These are phyloP conservation scores for Plagodis pulveraria DNA, from an alignment of 2,888 invertebrate species.

Conservation along the genomic window DNA sequence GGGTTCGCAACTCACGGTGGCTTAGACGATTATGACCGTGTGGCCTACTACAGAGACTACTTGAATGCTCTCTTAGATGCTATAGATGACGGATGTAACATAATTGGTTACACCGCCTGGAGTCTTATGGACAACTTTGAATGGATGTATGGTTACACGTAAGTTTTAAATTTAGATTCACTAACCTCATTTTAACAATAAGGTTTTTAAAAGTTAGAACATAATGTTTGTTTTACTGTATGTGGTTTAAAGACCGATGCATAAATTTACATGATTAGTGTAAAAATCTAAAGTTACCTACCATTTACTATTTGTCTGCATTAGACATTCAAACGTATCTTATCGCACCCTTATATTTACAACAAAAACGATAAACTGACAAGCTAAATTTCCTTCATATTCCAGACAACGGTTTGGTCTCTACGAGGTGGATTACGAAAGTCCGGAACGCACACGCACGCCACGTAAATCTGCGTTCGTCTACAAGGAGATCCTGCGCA, in stretches of 20 bases:
- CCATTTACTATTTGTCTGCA: too few species aligned
- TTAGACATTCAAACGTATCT: too few species aligned
- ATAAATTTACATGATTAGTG: too few species aligned
- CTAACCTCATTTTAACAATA: too few species aligned
- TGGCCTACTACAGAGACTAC: constrained; percentile 63
- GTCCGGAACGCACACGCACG: constrained; percentile 83
- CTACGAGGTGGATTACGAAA: constrained; percentile 86
- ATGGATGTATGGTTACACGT: constrained; percentile 83
- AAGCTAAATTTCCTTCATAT: constrained; percentile 4
- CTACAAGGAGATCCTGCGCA: constrained; percentile 77
- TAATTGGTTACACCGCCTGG: constrained; percentile 83
- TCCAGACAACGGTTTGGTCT: constrained; percentile 86
- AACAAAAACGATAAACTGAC: too few species aligned
- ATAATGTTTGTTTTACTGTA: too few species aligned
- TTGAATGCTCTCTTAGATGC: constrained; percentile 68
- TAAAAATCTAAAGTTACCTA: too few species aligned
- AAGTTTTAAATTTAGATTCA: constrained; percentile 40
- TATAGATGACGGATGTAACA: constrained; percentile 67
- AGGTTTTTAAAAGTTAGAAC: too few species aligned
- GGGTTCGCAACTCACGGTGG: constrained; percentile 61
- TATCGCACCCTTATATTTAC: too few species aligned
- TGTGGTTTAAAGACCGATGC: too few species aligned
- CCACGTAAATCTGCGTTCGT: constrained; percentile 85
- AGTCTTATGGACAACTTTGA: constrained; percentile 87
- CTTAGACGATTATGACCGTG: constrained; percentile 67